Conservation (phyloP, 2,888 invertebrate species). For the Euzophera pinguis region DNA sequence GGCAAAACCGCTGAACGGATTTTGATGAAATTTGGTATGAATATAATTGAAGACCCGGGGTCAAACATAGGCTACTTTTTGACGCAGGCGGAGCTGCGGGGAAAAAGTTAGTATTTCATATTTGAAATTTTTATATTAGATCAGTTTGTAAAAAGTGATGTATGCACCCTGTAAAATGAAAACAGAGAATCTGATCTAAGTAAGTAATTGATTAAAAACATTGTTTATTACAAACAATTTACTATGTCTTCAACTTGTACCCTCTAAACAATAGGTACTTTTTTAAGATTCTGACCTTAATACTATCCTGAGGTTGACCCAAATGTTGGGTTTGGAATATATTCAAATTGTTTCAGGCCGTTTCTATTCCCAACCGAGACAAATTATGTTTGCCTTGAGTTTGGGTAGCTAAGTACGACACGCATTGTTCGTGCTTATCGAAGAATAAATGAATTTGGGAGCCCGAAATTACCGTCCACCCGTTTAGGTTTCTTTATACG, state of each 20-base stretch:
- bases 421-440: slow-evolving; percentile 9
- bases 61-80: too few relatives aligned
- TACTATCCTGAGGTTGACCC: background rate
- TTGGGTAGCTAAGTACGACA: background rate
- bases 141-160: too few relatives aligned
- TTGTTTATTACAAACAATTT: background rate
- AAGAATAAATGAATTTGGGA: slow-evolving; percentile 12
- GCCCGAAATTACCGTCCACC: slow-evolving; percentile 1
- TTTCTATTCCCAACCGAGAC: slow-evolving; percentile 1
- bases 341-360: slow-evolving; percentile 5
- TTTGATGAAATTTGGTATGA: too few relatives aligned
- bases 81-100: too few relatives aligned
- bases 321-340: slow-evolving; percentile 5
- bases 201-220: too few relatives aligned
- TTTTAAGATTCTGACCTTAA: slow-evolving; percentile 3
- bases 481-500: background rate
- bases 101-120: too few relatives aligned
- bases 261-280: background rate
- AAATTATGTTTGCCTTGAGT: slow-evolving; percentile 10
- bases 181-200: too few relatives aligned
- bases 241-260: background rate
- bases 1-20: too few relatives aligned
- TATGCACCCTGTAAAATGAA: too few relatives aligned
- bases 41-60: too few relatives aligned
- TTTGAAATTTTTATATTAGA: too few relatives aligned